Evolutionary conservation across 2,113 vertebrate genomes (phyloP).

Genomic region (Dendrocopos noguchii): DNA sequence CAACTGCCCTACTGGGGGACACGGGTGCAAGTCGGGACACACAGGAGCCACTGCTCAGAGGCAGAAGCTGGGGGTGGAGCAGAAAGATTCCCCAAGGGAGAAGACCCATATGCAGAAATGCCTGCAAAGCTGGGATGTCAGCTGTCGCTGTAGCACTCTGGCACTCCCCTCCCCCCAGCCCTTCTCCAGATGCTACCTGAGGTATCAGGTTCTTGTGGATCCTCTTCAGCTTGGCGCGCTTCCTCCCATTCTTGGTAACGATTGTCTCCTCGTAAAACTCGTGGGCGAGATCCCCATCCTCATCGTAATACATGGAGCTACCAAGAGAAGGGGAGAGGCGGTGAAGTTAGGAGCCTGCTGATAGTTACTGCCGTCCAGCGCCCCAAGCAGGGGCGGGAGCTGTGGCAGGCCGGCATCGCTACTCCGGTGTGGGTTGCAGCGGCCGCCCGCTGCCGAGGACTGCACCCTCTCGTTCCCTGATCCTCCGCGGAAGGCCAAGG

Average conservation of each 20-base stretch:
- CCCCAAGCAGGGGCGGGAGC: neutral
- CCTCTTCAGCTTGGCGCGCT: constrained; percentile 94
- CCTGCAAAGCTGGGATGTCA: neutral
- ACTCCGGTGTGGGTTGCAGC: accelerated
- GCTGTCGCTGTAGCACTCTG: accelerated
- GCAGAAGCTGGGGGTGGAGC: neutral
- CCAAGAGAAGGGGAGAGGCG: neutral
- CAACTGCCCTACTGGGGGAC: neutral
- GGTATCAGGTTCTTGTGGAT: constrained; percentile 97
- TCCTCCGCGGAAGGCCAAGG: neutral
- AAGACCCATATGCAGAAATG: neutral
- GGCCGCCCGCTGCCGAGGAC: too few species aligned
- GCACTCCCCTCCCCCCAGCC: neutral
- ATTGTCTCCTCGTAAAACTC: constrained; percentile 98
- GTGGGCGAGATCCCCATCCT: constrained; percentile 96
- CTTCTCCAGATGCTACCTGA: constrained; percentile 81
- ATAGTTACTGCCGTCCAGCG: neutral
- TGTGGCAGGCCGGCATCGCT: neutral
- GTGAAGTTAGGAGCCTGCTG: neutral
- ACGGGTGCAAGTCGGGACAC: neutral
- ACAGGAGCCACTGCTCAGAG: neutral
- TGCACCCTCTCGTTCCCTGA: neutral
- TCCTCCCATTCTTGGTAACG: constrained; percentile 95
- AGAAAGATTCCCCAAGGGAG: neutral
- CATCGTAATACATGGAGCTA: constrained; percentile 96